phyloP scores from a whole-genome alignment of 2,113 vertebrate genomes.

The Martes martes region DNA sequence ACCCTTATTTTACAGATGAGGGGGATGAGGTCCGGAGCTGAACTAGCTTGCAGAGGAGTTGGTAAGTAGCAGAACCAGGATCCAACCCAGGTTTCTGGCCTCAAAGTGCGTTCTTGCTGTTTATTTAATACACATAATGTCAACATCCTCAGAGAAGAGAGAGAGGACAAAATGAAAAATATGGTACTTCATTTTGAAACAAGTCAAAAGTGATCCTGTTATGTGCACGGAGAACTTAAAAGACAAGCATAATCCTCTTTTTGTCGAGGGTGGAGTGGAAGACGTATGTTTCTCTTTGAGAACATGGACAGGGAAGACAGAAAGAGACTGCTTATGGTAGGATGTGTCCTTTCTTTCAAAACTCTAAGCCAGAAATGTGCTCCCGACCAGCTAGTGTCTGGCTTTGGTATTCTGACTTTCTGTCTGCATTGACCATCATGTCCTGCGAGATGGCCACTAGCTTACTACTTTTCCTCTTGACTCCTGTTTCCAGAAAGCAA shows the following conservation, averaged over 20 bases:
- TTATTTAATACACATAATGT: background rate
- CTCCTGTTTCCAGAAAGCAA: constrained; percentile 53
- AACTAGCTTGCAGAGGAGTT: background rate
- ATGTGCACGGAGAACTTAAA: background rate
- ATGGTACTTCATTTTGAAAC: background rate
- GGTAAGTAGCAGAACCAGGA: background rate
- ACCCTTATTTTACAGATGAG: background rate
- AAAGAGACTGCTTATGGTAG: background rate
- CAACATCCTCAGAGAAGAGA: background rate
- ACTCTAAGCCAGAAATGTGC: background rate
- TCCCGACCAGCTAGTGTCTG: background rate
- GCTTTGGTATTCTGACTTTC: background rate
- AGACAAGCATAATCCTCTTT: background rate
- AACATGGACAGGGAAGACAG: background rate
- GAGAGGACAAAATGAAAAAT: background rate
- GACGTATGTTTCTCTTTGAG: background rate
- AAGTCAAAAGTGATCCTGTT: background rate
- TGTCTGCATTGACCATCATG: background rate
- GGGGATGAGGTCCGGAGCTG: background rate
- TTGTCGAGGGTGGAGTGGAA: background rate
- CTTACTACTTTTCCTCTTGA: constrained; percentile 2
- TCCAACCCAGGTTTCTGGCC: background rate
- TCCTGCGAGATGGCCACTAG: background rate
- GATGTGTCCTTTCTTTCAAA: background rate
- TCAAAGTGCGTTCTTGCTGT: background rate